Evolutionary conservation across 2,113 vertebrate genomes (phyloP).

Genomic region (Mastomys coucha): DNA sequence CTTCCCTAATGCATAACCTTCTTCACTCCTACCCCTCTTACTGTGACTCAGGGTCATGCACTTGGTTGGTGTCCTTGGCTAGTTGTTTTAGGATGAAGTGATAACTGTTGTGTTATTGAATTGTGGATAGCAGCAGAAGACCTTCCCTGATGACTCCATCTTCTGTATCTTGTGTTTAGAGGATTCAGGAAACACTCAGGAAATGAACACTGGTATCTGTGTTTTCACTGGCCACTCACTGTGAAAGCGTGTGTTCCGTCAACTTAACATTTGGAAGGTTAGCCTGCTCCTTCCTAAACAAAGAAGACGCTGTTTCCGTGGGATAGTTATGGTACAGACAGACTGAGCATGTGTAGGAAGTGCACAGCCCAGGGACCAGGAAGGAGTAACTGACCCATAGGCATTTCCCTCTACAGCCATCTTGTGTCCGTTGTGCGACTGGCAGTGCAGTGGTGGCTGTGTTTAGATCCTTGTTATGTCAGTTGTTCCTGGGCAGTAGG

Average conservation of each 20-base stretch:
- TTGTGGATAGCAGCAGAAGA: accelerated
- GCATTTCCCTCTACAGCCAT: neutral
- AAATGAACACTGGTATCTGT: neutral
- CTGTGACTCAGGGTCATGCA: neutral
- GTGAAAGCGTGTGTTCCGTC: neutral
- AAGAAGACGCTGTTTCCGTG: no score
- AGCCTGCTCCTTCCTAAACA: neutral
- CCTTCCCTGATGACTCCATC: no score
- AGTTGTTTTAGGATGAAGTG: neutral
- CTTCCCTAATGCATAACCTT: neutral
- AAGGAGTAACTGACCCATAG: neutral
- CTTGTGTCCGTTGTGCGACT: neutral
- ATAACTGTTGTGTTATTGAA: no score
- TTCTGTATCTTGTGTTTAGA: neutral
- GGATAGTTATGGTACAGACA: neutral
- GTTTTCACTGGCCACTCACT: neutral
- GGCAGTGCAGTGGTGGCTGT: neutral
- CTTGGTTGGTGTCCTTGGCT: neutral
- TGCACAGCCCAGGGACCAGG: neutral
- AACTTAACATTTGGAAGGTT: neutral
- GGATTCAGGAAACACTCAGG: neutral
- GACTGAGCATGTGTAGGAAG: neutral
- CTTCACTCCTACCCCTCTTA: neutral
- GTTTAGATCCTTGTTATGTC: accelerated
- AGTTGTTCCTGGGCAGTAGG: accelerated